A percentile compares a stretch with the other conserved stretches of the same genome.
phyloP scores from a whole-genome alignment of 37 sponge, comb jelly and placozoan species.

The Cliona cf. orientalis region DNA sequence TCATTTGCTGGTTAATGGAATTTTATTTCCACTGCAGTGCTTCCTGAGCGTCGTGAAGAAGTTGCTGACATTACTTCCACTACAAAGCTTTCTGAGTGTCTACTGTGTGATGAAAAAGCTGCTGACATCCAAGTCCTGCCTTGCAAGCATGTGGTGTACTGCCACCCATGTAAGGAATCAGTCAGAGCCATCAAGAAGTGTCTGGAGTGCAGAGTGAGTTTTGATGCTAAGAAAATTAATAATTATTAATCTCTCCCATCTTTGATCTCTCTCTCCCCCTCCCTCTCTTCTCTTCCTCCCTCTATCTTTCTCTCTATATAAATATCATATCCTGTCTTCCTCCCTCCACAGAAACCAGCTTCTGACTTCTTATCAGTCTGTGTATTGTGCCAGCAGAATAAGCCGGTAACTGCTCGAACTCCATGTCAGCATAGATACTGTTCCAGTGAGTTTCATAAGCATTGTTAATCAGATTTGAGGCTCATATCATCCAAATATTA shows the following conservation, averaged over 20 bases:
- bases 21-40: not conserved
- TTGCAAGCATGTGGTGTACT: slow-evolving; percentile 70
- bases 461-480: no score
- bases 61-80: not conserved
- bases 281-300: no score
- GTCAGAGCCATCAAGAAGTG: slow-evolving; percentile 74
- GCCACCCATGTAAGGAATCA: slow-evolving; percentile 38
- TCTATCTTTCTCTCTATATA: no score
- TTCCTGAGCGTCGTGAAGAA: not conserved
- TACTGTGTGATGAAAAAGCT: slow-evolving; percentile 56
- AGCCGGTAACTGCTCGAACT: not conserved
- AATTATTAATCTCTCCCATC: not conserved
- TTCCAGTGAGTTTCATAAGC: slow-evolving; percentile 4
- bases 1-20: not conserved
- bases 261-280: no score
- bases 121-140: slow-evolving; percentile 55
- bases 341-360: slow-evolving; percentile 2
- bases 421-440: slow-evolving; percentile 28
- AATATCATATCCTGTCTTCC: no score
- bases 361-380: not conserved
- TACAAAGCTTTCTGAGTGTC: slow-evolving; percentile 14
- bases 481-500: no score
- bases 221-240: not conserved
- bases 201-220: slow-evolving; percentile 70
- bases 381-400: slow-evolving; percentile 8